phyloP scores from a whole-genome alignment of 1,140 invertebrate genomes.

The Asbolus verrucosus region DNA sequence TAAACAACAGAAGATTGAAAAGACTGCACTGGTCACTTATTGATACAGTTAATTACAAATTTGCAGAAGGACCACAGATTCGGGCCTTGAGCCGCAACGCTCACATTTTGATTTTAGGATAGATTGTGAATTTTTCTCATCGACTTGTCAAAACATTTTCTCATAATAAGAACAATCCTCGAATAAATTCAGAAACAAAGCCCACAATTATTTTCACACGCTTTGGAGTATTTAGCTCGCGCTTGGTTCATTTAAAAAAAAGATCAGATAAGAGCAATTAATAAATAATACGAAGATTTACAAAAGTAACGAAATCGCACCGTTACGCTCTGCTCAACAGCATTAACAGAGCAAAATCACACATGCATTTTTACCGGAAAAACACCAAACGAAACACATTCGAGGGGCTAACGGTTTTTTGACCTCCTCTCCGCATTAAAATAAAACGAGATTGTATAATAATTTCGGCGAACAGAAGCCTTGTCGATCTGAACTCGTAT shows the following conservation, averaged over 20 bases:
- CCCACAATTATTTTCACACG: constrained; percentile 2
- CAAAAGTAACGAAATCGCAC: constrained; percentile 26
- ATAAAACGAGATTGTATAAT: not conserved
- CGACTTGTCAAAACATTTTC: constrained; percentile 12
- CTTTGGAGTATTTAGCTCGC: constrained; percentile 32
- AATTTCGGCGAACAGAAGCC: not conserved
- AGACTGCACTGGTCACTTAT: no score
- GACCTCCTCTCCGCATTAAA: not conserved
- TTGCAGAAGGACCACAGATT: no score
- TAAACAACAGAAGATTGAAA: no score
- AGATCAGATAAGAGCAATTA: constrained; percentile 37
- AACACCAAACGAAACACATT: not conserved
- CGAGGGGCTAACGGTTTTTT: constrained; percentile 24
- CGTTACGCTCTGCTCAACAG: constrained; percentile 15
- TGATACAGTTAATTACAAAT: no score
- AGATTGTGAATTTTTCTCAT: constrained; percentile 8
- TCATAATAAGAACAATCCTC: constrained; percentile 8
- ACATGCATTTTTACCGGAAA: constrained; percentile 18
- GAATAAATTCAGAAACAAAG: constrained; percentile 13
- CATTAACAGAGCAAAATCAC: constrained; percentile 31
- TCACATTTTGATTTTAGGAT: not conserved
- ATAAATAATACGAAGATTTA: constrained; percentile 35
- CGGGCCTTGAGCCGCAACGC: not conserved
- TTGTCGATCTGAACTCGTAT: no score
- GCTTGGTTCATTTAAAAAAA: constrained; percentile 32